phyloP scores from a whole-genome alignment of 2,888 invertebrate genomes.

The Tetranychus truncatus region DNA sequence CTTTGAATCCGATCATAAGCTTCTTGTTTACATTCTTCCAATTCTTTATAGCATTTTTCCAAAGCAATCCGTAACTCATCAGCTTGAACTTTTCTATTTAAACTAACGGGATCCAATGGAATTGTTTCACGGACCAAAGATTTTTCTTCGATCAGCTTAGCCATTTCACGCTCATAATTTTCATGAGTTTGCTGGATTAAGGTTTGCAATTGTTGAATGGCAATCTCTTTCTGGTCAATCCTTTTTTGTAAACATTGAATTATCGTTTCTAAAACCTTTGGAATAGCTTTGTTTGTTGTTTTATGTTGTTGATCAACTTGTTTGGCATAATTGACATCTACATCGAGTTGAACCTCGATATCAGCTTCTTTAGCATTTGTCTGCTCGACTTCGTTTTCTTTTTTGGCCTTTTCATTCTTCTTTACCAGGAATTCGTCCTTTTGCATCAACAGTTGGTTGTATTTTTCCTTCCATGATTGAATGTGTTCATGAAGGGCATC shows the following conservation, averaged over 20 bases:
- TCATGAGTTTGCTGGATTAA: conserved; percentile 16
- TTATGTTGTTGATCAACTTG: not conserved
- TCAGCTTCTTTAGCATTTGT: no score
- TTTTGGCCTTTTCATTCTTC: not conserved
- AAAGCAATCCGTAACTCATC: not conserved
- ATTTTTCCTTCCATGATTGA: not conserved
- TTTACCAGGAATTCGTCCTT: not conserved
- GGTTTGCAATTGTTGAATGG: conserved; percentile 13
- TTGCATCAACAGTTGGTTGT: not conserved
- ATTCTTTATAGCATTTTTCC: not conserved
- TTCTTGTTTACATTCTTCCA: conserved; percentile 2
- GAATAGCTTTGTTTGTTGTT: not conserved
- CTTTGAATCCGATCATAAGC: not conserved
- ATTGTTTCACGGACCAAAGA: not conserved
- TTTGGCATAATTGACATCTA: not conserved
- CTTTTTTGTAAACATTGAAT: conserved; percentile 20
- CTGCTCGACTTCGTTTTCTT: not conserved
- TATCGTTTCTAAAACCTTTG: conserved; percentile 17
- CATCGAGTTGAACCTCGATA: not conserved
- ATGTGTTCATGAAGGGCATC: not conserved
- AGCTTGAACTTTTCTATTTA: not conserved
- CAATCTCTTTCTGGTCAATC: conserved; percentile 20
- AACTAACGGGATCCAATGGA: not conserved
- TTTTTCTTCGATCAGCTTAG: not conserved
- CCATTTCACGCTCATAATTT: conserved; percentile 3